Base-by-base conservation (phyloP, 37 sponge, comb jelly and placozoan genomes). In the Ianthella basta region DNA sequence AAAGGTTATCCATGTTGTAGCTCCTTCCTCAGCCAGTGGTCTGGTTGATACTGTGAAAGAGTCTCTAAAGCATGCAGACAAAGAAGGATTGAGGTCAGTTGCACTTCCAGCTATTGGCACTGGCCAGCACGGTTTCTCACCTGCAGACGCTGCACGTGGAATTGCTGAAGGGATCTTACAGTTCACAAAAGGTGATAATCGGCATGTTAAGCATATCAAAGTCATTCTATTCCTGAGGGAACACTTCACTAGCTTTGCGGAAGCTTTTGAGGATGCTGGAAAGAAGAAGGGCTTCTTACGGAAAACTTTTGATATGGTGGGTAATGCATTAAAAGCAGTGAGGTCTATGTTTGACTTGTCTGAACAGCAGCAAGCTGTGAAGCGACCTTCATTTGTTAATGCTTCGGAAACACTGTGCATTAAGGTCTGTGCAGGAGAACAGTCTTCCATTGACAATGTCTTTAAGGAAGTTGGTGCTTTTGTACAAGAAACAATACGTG, bases 61-160 rank as follows among this genome's bases (percentile, higher is more conserved):
- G 25, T 37, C 37, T 18, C 37, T 81, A 3, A 81, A 81, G 29
- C 20, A 32, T 23, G 82, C 82, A 29, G 82, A 81, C 32, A 81
- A 37, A 36, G 16, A 37, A 32, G 6, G 36, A 6, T 55, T 81
- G 3, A 59, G 19, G 12, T 81, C 82, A 25, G 38, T 81, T 53
- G 56, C 82, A 2, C 25, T 81, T 25, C 82, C 82, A 25, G 82
- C 82, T n/a, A 81, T 81, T 59, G 82, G 82, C 61, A 81, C 82
- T 59, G 82, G 82, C 16, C 25, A 27, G 15, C 15, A 36, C 59
- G 59, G 57, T 15, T 55, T 59, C 36, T 20, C 35, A 36, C 34
- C 38, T 60, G 36, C 57, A 5, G 59, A 81, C 6, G 82, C 63
- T 56, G 82, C 82, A 12, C 64, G 30, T 53, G 18, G 24, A 10